Evolutionary conservation across 2,797 vertebrate genomes (phyloP).

Genomic region (Mormyrus hasselquistii): DNA sequence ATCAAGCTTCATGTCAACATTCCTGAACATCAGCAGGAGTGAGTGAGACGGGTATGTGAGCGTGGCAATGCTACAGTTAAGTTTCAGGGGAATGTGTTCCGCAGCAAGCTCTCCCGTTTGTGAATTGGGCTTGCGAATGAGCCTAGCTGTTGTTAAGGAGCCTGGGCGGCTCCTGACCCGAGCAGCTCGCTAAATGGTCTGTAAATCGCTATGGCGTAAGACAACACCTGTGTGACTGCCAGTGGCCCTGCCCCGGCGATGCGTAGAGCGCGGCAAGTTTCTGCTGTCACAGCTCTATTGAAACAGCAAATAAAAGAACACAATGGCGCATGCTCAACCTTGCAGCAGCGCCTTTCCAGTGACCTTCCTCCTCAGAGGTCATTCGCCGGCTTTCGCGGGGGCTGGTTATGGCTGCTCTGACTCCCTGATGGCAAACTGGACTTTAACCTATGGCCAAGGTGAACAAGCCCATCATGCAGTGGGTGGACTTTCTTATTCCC

Average conservation of each 20-base stretch:
- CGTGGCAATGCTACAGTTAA: neutral
- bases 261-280: neutral
- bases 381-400: neutral
- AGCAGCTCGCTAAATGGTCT: neutral
- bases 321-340: too few relatives aligned
- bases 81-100: neutral
- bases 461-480: neutral
- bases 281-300: neutral
- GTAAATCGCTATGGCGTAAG: neutral
- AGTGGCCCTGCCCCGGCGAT: neutral
- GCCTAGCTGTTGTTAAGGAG: neutral
- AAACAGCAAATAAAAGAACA: neutral
- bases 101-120: neutral
- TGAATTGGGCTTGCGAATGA: neutral
- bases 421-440: neutral
- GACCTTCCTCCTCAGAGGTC: neutral
- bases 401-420: neutral
- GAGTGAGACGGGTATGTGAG: neutral
- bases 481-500: neutral
- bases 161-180: neutral
- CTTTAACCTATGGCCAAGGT: neutral
- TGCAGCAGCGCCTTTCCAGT: neutral
- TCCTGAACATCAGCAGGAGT: neutral
- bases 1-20: neutral
- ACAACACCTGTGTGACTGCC: neutral